Conservation (phyloP, 2,888 invertebrate species). For the Andrena fulva region DNA sequence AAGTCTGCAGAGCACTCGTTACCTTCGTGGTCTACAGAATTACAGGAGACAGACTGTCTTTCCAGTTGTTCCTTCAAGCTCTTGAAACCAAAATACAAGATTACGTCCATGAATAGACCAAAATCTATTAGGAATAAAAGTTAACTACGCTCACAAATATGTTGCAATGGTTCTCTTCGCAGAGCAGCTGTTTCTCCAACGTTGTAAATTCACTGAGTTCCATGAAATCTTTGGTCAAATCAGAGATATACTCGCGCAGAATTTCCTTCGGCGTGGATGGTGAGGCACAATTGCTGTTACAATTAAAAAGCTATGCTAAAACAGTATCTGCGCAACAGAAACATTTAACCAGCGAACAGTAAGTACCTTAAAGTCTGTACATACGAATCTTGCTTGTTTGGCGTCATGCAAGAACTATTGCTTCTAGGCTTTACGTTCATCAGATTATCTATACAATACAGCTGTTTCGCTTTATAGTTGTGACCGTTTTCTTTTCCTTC, state of each 20-base stretch:
- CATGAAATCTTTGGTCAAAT: conserved; percentile 86
- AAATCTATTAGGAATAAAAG: background rate
- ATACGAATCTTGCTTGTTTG: conserved; percentile 47
- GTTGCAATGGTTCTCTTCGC: conserved; percentile 16
- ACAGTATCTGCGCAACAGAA: background rate
- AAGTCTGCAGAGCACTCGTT: conserved; percentile 21
- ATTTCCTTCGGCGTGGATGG: conserved; percentile 79
- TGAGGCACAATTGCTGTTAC: conserved; percentile 53
- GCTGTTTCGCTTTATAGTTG: conserved; percentile 20
- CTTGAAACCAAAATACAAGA: background rate
- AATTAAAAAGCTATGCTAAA: conserved; percentile 9
- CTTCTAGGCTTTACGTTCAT: background rate
- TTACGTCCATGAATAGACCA: background rate
- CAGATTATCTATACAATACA: conserved; percentile 33
- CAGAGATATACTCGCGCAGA: conserved; percentile 83
- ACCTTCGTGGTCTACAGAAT: conserved; percentile 21
- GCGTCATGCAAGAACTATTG: conserved; percentile 76
- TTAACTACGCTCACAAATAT: conserved; percentile 20
- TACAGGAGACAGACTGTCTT: background rate
- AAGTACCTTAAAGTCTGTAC: conserved; percentile 54
- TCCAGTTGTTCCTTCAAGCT: background rate
- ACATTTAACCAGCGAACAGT: background rate
- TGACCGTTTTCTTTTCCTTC: conserved; percentile 25
- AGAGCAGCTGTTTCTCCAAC: conserved; percentile 86
- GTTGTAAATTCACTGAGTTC: conserved; percentile 87